Base-by-base conservation (phyloP, 2,113 vertebrate species). In the Jacana jacana region DNA sequence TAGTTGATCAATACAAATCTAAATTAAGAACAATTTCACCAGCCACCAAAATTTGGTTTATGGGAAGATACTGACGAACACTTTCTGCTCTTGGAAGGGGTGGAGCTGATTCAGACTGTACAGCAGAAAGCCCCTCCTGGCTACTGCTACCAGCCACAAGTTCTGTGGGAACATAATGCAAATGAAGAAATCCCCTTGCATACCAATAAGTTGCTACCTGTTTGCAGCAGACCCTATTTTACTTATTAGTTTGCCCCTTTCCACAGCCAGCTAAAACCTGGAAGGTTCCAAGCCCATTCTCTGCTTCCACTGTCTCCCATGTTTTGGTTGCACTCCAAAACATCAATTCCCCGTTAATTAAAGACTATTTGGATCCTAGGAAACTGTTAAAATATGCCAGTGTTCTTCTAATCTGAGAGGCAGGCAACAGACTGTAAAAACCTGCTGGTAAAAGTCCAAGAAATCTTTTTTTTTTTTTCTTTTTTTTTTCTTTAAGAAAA, bases 361-460 rank as follows among this genome's bases (percentile, higher is more conserved):
- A 98, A 98, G 95, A 92, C 92, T 93, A 78, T 97, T 95, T 95
- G 95, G 97, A 97, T 97, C 97, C 96, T 97, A 97, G 93, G 96
- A 97, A 98, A 97, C 96, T 96, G 89, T 96, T 98, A 97, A 98
- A 98, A 97, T 96, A 97, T 96, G 96, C 91, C 89, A 97, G 88
- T 63, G 63, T 97, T 97, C 91, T 97, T 98, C 96, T 97, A 97
- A 98, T 97, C 97, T 92, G 91, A 97, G 89, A 97, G 88, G 93
- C 96, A 97, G 76, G 95, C 97, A 98, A 91, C 94, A 98, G 97
- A 97, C 95, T 97, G 95, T 95, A 97, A 97, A 98, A 97, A 86
- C 46, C 81, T 95, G 40, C 82, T 98, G 97, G 95, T 93, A 64
- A 93, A 81, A 88, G 72, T 97, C 97, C 97, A 98, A 91, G 63